A percentile compares a stretch with the other conserved stretches of the same genome.
Evolutionary conservation across 2,113 vertebrate genomes (phyloP).

Genomic region (Microtus oregoni): DNA sequence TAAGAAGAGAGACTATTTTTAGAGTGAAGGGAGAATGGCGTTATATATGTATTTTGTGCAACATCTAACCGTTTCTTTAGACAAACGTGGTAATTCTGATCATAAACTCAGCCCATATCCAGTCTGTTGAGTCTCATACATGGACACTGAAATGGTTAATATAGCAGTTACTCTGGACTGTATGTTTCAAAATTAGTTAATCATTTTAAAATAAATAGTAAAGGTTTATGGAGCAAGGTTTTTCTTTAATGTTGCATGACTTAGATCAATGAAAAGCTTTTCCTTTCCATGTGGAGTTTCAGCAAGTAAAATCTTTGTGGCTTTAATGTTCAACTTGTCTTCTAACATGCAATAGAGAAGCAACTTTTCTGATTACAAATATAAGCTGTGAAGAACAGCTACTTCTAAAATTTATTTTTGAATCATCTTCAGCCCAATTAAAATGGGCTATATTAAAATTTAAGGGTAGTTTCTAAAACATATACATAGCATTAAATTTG

Average conservation of each 20-base stretch:
- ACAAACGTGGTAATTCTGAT: neutral
- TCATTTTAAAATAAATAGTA: neutral
- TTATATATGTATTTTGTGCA: neutral
- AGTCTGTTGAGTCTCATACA: neutral
- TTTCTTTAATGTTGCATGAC: neutral
- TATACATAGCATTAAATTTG: conserved; percentile 78
- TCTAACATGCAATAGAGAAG: neutral
- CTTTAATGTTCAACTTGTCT: neutral
- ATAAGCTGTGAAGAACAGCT: conserved; percentile 56
- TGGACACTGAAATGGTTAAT: neutral
- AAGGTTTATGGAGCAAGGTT: neutral
- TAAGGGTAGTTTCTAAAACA: conserved; percentile 74
- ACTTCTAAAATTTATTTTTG: conserved; percentile 61
- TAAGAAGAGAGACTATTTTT: neutral
- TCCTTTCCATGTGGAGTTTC: neutral
- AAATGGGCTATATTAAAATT: conserved; percentile 77
- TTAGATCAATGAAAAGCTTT: neutral
- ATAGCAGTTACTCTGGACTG: neutral
- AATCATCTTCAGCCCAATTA: conserved; percentile 73
- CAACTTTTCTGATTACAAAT: conserved; percentile 55
- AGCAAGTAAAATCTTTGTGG: neutral
- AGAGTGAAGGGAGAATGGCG: rapidly evolving
- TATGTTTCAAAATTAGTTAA: conserved; percentile 46
- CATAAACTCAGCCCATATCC: neutral
- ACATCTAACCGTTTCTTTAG: neutral